Evolutionary conservation across 2,797 vertebrate genomes (phyloP).

Genomic region (Chaetodon trifasciatus): DNA sequence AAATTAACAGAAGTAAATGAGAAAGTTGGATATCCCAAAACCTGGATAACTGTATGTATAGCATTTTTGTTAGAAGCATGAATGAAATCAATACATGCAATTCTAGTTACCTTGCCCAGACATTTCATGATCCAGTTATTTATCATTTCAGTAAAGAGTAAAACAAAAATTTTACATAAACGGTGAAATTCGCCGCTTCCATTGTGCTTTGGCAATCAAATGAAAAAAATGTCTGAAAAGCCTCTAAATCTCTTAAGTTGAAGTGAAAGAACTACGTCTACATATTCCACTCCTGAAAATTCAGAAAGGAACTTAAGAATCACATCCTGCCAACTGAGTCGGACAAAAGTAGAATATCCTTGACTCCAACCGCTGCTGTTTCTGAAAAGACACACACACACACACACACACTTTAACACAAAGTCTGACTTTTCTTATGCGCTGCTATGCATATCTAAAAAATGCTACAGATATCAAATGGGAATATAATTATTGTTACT

Average conservation of each 20-base stretch:
- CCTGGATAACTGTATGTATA: neutral
- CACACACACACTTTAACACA: neutral
- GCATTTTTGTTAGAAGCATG: neutral
- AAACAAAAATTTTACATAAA: neutral
- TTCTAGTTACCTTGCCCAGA: neutral
- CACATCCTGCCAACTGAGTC: too few species aligned
- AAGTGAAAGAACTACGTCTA: constrained; percentile 1
- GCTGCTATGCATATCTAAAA: too few species aligned
- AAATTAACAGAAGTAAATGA: neutral
- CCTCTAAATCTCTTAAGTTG: neutral
- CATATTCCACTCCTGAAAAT: neutral
- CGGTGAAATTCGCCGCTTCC: neutral
- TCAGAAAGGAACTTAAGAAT: neutral
- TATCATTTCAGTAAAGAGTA: constrained; percentile 3
- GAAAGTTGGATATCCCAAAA: neutral
- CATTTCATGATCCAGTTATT: neutral
- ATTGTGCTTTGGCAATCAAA: neutral
- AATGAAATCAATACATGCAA: neutral
- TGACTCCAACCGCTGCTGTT: too few species aligned
- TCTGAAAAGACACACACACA: neutral
- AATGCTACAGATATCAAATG: too few species aligned
- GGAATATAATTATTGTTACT: too few species aligned
- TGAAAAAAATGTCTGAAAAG: neutral
- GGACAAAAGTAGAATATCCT: too few species aligned
- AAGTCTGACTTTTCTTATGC: neutral